Percentiles rank a stretch among this genome's conserved stretches.
phyloP scores from a whole-genome alignment of 1,140 invertebrate species.

The Zaprionus vittiger region DNA sequence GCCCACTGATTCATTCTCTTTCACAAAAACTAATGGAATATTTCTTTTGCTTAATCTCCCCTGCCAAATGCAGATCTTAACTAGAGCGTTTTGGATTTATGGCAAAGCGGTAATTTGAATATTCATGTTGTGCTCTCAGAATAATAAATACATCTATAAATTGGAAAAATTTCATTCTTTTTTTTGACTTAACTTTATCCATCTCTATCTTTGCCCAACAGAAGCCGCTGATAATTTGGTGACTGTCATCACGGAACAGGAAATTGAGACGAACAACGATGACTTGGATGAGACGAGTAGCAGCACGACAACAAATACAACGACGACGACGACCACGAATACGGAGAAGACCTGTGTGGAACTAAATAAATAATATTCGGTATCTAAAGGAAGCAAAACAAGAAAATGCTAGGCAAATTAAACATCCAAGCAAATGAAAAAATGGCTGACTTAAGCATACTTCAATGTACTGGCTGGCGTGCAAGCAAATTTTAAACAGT shows the following conservation, averaged over 20 bases:
- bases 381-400: slow-evolving; percentile 27
- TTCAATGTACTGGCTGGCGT: slow-evolving; percentile 51
- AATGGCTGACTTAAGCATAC: slow-evolving; percentile 15
- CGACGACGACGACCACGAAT: slow-evolving; percentile 64
- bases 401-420: slow-evolving; percentile 34
- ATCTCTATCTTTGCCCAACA: slow-evolving; percentile 14
- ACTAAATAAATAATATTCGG: slow-evolving; percentile 53
- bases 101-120: slow-evolving; percentile 63
- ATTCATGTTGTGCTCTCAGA: slow-evolving; percentile 42
- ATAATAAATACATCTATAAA: not conserved
- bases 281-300: slow-evolving; percentile 64
- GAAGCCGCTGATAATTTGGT: slow-evolving; percentile 90
- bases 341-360: slow-evolving; percentile 72
- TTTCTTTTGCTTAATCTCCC: slow-evolving; percentile 65
- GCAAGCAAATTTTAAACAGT: slow-evolving; percentile 57
- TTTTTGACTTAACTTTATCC: not conserved
- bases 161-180: not conserved
- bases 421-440: slow-evolving; percentile 25
- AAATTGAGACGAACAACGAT: slow-evolving; percentile 78
- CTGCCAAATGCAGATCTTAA: slow-evolving; percentile 56
- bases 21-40: slow-evolving; percentile 57
- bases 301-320: slow-evolving; percentile 66
- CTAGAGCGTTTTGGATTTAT: slow-evolving; percentile 60
- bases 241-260: slow-evolving; percentile 93
- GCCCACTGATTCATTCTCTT: slow-evolving; percentile 28